Evolutionary conservation across 2,113 vertebrate genomes (phyloP).

Genomic region (Eulemur macaco): DNA sequence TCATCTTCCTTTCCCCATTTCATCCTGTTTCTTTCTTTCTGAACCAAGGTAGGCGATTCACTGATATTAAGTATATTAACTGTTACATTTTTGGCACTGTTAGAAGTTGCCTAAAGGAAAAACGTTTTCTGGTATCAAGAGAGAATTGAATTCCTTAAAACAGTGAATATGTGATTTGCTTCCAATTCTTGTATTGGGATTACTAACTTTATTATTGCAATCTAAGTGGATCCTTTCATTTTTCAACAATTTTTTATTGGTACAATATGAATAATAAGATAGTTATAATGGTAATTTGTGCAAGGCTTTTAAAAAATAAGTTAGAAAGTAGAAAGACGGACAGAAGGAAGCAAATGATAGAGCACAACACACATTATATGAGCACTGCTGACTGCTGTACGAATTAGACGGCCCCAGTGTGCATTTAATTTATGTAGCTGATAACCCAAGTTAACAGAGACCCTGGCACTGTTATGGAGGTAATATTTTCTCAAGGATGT

Average conservation of each 20-base stretch:
- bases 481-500: slow-evolving; percentile 80
- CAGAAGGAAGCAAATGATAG: slow-evolving; percentile 67
- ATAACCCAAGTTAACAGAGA: slow-evolving; percentile 79
- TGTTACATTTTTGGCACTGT: background rate
- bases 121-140: background rate
- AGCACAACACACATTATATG: background rate
- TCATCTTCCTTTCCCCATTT: background rate
- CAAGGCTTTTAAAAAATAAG: background rate
- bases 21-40: background rate
- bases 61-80: background rate
- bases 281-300: background rate
- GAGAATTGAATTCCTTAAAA: background rate
- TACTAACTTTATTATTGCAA: background rate
- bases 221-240: background rate
- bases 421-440: slow-evolving; percentile 77
- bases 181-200: background rate
- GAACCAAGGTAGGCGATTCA: background rate
- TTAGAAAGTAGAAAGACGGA: background rate
- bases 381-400: slow-evolving; percentile 18
- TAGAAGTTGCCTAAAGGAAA: background rate
- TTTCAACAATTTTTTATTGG: background rate
- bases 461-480: slow-evolving; percentile 79
- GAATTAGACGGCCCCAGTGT: slow-evolving; percentile 67
- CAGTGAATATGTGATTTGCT: background rate
- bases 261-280: background rate